phyloP scores from a whole-genome alignment of 1,140 invertebrate genomes.

The Drosophila rhopaloa region DNA sequence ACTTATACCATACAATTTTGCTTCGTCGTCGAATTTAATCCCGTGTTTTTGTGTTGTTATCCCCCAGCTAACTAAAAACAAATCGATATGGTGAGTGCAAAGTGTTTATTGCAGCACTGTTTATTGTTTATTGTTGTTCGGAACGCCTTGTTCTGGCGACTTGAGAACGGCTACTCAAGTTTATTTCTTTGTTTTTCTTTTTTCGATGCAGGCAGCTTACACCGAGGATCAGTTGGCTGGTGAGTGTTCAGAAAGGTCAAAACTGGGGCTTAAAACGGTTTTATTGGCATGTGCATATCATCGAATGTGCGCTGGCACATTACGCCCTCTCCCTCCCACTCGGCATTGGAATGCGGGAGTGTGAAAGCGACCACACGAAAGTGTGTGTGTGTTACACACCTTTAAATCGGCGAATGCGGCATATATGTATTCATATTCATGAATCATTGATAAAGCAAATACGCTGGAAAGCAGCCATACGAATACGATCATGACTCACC shows the following conservation, averaged over 20 bases:
- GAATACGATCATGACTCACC: slow-evolving; percentile 61
- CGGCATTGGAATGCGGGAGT: slow-evolving; percentile 25
- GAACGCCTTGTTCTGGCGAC: no score
- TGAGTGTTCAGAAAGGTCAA: slow-evolving; percentile 86
- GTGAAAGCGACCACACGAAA: slow-evolving; percentile 39
- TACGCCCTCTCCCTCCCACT: slow-evolving; percentile 28
- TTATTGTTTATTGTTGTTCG: slow-evolving; percentile 8
- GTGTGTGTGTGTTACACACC: slow-evolving; percentile 58
- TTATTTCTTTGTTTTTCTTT: slow-evolving; percentile 19
- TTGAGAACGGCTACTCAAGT: slow-evolving; percentile 2
- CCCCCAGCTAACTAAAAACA: slow-evolving; percentile 42
- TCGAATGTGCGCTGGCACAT: slow-evolving; percentile 64
- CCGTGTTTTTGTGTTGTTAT: slow-evolving; percentile 72
- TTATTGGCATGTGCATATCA: slow-evolving; percentile 3
- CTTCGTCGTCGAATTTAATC: slow-evolving; percentile 51
- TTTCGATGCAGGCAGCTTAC: slow-evolving; percentile 91
- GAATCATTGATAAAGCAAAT: slow-evolving; percentile 80
- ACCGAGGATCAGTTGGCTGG: slow-evolving; percentile 95
- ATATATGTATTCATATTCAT: slow-evolving; percentile 47
- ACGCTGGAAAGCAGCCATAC: slow-evolving; percentile 68
- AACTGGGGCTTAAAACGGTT: slow-evolving; percentile 10
- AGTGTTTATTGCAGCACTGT: slow-evolving; percentile 2
- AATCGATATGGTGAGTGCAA: slow-evolving; percentile 72
- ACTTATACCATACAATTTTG: slow-evolving; percentile 3
- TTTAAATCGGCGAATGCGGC: slow-evolving; percentile 49